Percentiles rank a stretch among this genome's conserved stretches.
Conservation (phyloP, 2,113 vertebrate genomes). For the Hepsetus odoe region DNA sequence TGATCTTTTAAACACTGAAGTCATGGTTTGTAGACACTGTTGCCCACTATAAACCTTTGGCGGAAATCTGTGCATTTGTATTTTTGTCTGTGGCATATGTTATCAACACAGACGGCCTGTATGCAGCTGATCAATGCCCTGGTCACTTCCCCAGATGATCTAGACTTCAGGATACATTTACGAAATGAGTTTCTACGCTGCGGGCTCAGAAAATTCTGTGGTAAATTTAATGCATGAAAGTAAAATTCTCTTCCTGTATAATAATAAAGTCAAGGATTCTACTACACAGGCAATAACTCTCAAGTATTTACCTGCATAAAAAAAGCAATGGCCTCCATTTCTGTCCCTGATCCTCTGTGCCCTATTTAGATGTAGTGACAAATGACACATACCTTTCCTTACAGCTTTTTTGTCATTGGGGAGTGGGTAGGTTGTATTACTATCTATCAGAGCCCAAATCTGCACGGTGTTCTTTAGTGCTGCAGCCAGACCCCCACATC, state of each 20-base stretch:
- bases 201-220: constrained; percentile 81
- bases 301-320: neutral
- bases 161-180: constrained; percentile 98
- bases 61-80: constrained; percentile 23
- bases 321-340: neutral
- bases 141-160: constrained; percentile 92
- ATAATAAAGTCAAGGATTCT: neutral
- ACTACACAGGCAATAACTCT: neutral
- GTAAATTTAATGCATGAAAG: too few species aligned
- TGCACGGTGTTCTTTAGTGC: constrained; percentile 40
- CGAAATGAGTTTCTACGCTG: constrained; percentile 95
- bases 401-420: constrained; percentile 35
- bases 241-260: too few species aligned
- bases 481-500: constrained; percentile 62
- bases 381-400: neutral
- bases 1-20: neutral
- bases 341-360: neutral
- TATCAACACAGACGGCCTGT: constrained; percentile 85
- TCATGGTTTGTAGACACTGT: neutral
- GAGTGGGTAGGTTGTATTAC: constrained; percentile 47
- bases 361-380: neutral
- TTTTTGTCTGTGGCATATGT: neutral
- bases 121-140: constrained; percentile 99
- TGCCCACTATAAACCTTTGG: too few species aligned
- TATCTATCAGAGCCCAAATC: constrained; percentile 57